Evolutionary conservation across 2,113 vertebrate genomes (phyloP).

Genomic region (Poeciliopsis occidentalis): DNA sequence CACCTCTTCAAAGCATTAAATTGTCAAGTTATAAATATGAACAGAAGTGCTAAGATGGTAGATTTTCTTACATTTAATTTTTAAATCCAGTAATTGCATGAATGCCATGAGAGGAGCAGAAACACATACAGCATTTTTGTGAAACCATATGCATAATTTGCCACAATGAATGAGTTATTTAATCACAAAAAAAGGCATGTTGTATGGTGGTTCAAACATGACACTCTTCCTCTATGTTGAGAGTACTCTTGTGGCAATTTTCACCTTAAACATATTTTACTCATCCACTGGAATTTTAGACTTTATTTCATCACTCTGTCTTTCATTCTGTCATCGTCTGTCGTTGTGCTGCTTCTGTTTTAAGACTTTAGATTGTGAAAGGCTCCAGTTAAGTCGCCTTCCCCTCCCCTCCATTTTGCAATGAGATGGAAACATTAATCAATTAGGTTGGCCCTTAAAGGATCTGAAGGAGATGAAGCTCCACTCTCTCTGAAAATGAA

Average conservation of each 20-base stretch:
- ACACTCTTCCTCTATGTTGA: conserved; percentile 12
- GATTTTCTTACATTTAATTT: conserved; percentile 69
- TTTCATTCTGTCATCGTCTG: conserved; percentile 71
- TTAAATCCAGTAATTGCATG: conserved; percentile 68
- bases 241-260: conserved; percentile 46
- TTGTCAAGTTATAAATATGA: conserved; percentile 32
- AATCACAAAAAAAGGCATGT: conserved; percentile 40
- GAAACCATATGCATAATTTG: conserved; percentile 47
- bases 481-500: conserved; percentile 79
- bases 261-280: conserved; percentile 66
- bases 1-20: conserved; percentile 46
- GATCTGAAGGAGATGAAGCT: conserved; percentile 78
- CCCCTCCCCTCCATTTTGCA: conserved; percentile 44
- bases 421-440: conserved; percentile 81
- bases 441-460: conserved; percentile 78
- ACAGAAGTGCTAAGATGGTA: conserved; percentile 30
- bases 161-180: conserved; percentile 33
- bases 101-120: conserved; percentile 68
- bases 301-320: conserved; percentile 65
- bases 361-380: conserved; percentile 71
- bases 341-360: conserved; percentile 62
- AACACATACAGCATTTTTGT: conserved; percentile 62
- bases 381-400: conserved; percentile 65
- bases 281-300: conserved; percentile 59
- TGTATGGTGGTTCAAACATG: conserved; percentile 3